Evolutionary conservation across 2,888 invertebrate species (phyloP).

Genomic region (Euphydryas editha): DNA sequence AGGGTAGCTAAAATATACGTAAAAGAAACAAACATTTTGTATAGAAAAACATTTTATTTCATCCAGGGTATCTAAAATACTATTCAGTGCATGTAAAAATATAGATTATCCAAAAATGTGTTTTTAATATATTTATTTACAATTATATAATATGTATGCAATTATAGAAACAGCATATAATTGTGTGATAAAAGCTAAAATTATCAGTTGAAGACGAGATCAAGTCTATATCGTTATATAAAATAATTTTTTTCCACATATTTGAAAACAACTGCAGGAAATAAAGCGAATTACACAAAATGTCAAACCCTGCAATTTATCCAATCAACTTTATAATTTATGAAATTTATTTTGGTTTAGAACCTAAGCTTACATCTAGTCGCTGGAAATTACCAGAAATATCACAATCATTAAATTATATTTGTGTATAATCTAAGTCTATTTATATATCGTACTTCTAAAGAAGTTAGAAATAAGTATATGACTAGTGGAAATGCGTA

Average conservation of each 20-base stretch:
- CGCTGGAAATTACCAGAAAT: conserved; percentile 54
- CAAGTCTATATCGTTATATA: not conserved
- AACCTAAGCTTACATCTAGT: conserved; percentile 59
- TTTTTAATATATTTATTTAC: conserved; percentile 27
- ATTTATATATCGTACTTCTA: conserved; percentile 26
- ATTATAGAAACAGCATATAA: not conserved
- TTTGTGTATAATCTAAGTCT: conserved; percentile 46
- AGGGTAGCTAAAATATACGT: conserved; percentile 3
- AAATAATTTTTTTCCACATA: not conserved
- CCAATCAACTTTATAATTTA: conserved; percentile 26
- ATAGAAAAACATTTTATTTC: conserved; percentile 43
- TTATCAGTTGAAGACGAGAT: not conserved
- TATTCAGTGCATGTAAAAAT: conserved; percentile 66
- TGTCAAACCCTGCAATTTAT: conserved; percentile 28
- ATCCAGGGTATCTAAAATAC: conserved; percentile 59
- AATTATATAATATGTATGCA: conserved; percentile 1
- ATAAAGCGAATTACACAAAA: not conserved
- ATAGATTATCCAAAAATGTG: conserved; percentile 46
- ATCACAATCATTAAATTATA: conserved; percentile 54
- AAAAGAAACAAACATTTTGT: conserved; percentile 25
- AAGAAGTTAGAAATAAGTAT: conserved; percentile 37
- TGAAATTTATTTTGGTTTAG: conserved; percentile 52
- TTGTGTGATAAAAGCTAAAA: not conserved
- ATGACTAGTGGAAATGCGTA: conserved; percentile 52
- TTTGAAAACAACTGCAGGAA: not conserved